phyloP scores from a whole-genome alignment of 2,113 vertebrate genomes.

The Delphinus delphis region DNA sequence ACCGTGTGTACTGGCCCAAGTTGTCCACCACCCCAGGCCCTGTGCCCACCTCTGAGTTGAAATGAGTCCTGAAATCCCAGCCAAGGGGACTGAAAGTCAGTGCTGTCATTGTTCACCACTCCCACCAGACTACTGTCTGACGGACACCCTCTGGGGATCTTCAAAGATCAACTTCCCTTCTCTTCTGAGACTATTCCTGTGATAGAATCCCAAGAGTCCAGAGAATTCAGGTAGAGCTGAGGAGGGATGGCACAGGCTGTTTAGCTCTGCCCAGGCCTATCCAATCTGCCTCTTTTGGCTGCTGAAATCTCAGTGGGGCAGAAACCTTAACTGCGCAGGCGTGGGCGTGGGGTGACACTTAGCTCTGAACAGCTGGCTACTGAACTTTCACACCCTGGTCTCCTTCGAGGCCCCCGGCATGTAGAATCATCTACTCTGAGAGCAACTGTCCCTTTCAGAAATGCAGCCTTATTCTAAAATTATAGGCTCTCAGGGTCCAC shows the following conservation, averaged over 20 bases:
- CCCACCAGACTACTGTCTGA: background rate
- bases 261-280: background rate
- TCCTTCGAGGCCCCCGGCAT: background rate
- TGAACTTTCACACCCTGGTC: background rate
- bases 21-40: background rate
- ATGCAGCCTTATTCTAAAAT: conserved; percentile 15
- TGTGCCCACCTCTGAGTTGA: background rate
- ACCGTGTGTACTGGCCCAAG: background rate
- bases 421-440: background rate
- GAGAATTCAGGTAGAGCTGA: background rate
- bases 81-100: background rate
- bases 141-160: background rate
- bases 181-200: background rate
- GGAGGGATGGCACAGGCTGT: background rate
- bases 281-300: background rate
- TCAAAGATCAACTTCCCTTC: background rate
- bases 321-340: background rate
- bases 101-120: background rate
- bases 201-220: background rate
- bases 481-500: background rate
- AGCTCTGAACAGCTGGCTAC: background rate
- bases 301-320: conserved; percentile 46
- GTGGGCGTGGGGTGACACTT: too few relatives aligned
- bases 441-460: background rate
- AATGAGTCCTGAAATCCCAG: background rate